Evolutionary conservation across 2,888 invertebrate genomes (phyloP).

Genomic region (Electrophaes corylata): DNA sequence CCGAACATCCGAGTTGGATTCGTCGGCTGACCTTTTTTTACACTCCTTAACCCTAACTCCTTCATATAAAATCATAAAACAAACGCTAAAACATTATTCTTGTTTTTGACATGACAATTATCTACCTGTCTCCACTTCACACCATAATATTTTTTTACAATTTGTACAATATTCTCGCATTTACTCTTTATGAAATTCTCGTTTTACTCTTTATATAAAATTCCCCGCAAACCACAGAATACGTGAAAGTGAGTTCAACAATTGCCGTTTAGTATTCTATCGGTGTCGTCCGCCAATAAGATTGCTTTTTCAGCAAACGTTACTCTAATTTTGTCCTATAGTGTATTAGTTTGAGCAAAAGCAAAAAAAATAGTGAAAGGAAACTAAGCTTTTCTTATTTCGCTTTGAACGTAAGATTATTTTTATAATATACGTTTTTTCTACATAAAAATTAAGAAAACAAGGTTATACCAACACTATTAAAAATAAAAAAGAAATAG

Average conservation of each 20-base stretch:
- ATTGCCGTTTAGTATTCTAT: conserved; percentile 30
- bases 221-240: conserved; percentile 14
- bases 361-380: background rate
- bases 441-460: too few relatives aligned
- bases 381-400: background rate
- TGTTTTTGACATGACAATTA: too few relatives aligned
- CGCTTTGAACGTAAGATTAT: too few relatives aligned
- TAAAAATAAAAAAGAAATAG: too few relatives aligned
- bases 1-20: too few relatives aligned
- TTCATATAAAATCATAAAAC: too few relatives aligned
- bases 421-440: too few relatives aligned
- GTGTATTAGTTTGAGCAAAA: conserved; percentile 27
- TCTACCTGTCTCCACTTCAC: background rate
- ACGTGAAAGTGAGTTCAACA: conserved; percentile 10
- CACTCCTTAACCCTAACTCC: too few relatives aligned
- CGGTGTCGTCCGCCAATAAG: conserved; percentile 28
- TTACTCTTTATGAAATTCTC: conserved; percentile 18
- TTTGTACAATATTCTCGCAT: conserved; percentile 13
- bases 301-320: conserved; percentile 35
- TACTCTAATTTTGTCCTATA: conserved; percentile 36
- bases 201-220: conserved; percentile 16
- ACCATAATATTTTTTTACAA: conserved; percentile 4
- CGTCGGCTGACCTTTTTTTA: too few relatives aligned
- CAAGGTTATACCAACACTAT: too few relatives aligned
- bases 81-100: background rate